These are phyloP conservation scores for Pagrus major DNA, from an alignment of 2,113 vertebrate genomes.

Conservation along the genomic window DNA sequence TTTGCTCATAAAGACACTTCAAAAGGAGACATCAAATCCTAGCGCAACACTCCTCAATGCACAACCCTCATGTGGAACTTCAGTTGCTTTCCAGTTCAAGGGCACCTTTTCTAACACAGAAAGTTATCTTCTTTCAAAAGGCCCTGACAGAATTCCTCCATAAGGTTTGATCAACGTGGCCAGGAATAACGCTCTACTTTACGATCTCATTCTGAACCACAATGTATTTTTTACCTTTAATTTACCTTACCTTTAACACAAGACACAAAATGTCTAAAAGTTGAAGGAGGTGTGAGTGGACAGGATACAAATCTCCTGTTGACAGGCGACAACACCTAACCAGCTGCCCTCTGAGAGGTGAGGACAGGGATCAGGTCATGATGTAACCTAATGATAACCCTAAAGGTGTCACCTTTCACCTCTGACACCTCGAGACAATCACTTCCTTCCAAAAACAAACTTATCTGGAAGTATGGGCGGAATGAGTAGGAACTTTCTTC, in stretches of 20 bases:
- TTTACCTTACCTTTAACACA: constrained; percentile 35
- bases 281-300: constrained; percentile 13
- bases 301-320: constrained; percentile 50
- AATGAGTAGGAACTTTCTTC: constrained; percentile 54
- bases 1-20: constrained; percentile 80
- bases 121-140: constrained; percentile 64
- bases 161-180: constrained; percentile 24
- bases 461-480: constrained; percentile 56
- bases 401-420: constrained; percentile 61
- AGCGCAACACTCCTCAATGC: constrained; percentile 55
- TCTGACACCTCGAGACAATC: constrained; percentile 63
- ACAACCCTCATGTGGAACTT: constrained; percentile 69
- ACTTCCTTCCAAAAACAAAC: constrained; percentile 67
- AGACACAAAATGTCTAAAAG: constrained; percentile 1
- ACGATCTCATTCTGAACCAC: constrained; percentile 28
- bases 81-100: constrained; percentile 74
- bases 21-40: constrained; percentile 81
- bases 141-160: constrained; percentile 31
- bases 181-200: constrained; percentile 28
- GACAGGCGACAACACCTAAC: constrained; percentile 61
- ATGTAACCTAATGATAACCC: constrained; percentile 70
- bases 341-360: constrained; percentile 47
- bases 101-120: constrained; percentile 69
- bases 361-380: constrained; percentile 65
- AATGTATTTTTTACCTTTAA: constrained; percentile 32